Percentiles rank a stretch among this genome's conserved stretches.
Evolutionary conservation across 2,113 vertebrate genomes (phyloP).

Genomic region (Atrichornis clamosus): DNA sequence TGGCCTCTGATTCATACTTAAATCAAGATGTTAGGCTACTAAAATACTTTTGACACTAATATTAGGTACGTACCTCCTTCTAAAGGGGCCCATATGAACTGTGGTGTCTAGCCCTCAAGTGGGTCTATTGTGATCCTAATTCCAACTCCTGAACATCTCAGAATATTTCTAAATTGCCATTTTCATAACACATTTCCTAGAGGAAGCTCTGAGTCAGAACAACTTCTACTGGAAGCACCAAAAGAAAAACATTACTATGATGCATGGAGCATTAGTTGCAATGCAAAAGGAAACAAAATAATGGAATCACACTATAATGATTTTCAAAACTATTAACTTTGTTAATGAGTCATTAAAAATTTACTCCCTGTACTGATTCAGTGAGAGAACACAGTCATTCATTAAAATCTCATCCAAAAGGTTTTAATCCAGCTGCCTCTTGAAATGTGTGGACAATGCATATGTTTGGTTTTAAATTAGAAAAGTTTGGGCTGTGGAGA

Average conservation of each 20-base stretch:
- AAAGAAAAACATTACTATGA: slow-evolving; percentile 50
- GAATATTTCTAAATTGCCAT: background rate
- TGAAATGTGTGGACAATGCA: background rate
- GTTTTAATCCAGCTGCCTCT: slow-evolving; percentile 4
- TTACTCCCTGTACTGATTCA: slow-evolving; percentile 21
- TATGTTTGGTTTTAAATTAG: background rate
- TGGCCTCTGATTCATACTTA: background rate
- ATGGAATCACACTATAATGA: slow-evolving; percentile 20
- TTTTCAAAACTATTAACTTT: slow-evolving; percentile 62
- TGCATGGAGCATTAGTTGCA: slow-evolving; percentile 23
- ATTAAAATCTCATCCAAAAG: slow-evolving; percentile 36
- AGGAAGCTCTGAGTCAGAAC: background rate
- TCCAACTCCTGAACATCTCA: background rate
- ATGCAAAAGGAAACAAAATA: slow-evolving; percentile 53
- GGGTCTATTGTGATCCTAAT: background rate
- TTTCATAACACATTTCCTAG: background rate
- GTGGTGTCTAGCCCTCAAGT: background rate
- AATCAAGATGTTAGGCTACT: background rate
- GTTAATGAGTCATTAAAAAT: slow-evolving; percentile 65
- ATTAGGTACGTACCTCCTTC: background rate
- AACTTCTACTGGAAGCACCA: slow-evolving; percentile 2
- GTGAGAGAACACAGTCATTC: slow-evolving; percentile 20
- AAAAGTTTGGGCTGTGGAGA: background rate
- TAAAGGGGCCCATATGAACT: background rate
- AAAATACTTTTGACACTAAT: background rate